Evolutionary conservation across 53 echinoderm and acorn worm genomes (phyloP).

Genomic region (Temnopleurus reevesii): DNA sequence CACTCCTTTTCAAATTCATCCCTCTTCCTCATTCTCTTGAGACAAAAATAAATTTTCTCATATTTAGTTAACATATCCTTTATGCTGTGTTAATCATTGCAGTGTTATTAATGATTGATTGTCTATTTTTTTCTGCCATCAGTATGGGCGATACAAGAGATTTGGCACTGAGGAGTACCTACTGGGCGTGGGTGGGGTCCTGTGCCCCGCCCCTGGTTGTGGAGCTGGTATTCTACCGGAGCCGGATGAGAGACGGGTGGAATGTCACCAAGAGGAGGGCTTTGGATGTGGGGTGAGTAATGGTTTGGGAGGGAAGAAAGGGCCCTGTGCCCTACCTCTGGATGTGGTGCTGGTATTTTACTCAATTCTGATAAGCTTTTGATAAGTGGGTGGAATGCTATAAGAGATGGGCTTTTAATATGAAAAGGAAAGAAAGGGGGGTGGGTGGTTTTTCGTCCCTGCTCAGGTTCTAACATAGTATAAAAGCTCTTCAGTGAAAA

Average conservation of each 20-base stretch:
- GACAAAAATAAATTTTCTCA: not conserved
- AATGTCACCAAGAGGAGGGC: constrained; percentile 66
- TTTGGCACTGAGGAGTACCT: constrained; percentile 89
- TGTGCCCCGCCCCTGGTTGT: constrained; percentile 85
- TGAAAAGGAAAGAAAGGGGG: too few relatives aligned
- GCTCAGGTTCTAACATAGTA: too few relatives aligned
- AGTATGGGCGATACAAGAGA: constrained; percentile 82
- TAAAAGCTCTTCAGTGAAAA: too few relatives aligned
- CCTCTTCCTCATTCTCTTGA: too few relatives aligned
- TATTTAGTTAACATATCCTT: not conserved
- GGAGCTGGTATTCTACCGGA: constrained; percentile 73
- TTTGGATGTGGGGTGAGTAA: constrained; percentile 89
- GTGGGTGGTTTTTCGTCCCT: too few relatives aligned
- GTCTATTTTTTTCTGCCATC: not conserved
- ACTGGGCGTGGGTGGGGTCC: constrained; percentile 71
- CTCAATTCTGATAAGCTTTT: constrained; percentile 27
- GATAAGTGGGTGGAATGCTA: constrained; percentile 59
- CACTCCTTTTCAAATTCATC: too few relatives aligned
- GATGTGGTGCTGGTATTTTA: constrained; percentile 73
- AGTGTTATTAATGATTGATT: too few relatives aligned
- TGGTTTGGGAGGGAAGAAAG: constrained; percentile 67
- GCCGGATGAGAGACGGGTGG: constrained; percentile 49
- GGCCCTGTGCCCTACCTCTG: constrained; percentile 76
- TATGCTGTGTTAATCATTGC: not conserved
- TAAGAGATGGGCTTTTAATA: constrained; percentile 62